Base-by-base conservation (phyloP, 2,797 vertebrate species). In the Hoplostethus mediterraneus region DNA sequence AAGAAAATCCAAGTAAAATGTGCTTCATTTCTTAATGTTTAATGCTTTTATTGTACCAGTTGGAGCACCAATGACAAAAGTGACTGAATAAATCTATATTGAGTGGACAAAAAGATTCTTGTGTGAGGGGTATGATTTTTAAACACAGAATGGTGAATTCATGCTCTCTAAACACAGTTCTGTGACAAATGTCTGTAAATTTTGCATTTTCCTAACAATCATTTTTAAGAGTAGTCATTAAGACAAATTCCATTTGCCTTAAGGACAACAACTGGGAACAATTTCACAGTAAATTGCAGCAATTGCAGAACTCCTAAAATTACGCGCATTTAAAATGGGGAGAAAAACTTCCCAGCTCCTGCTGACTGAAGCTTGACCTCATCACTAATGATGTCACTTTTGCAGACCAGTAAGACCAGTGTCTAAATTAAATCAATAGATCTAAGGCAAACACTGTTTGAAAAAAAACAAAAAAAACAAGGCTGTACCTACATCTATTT, bases 231-330 rank as follows among this genome's bases (percentile, higher is more conserved):
- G 13, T 31, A 25, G 55, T 63, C 44, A 57, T 67, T 42, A 30
- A 72, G 51, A 75, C 45, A 59, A 66, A 75, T 79, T 31, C 12
- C 10, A 13, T 60, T 5, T 77, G 5, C 28, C 30, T 73, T 42
- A 52, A 57, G 17, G 28, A 45, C 21, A 78, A 81, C 80, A 77
- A 73, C 64, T 89, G 86, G 62, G 71, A 89, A 57, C 68, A 59
- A 76, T 90, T 88, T 80, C n/a, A 65, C 3, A 54, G 59, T 42
- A 71, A 87, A 84, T 72, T 79, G 49, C 58, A 56, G 51, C 28
- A 69, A 55, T 77, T 77, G 51, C 57, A 6, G 66, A 28, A 58
- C 2, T 0, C 6, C 54, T 64, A 13, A 56, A 75, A 86, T 83
- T 52, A 79, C 47, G 31, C 51, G 70, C 11, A 48, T 60, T 75